These are phyloP conservation scores for Hyalella azteca DNA, from an alignment of 2,888 invertebrate genomes.

Conservation along the genomic window DNA sequence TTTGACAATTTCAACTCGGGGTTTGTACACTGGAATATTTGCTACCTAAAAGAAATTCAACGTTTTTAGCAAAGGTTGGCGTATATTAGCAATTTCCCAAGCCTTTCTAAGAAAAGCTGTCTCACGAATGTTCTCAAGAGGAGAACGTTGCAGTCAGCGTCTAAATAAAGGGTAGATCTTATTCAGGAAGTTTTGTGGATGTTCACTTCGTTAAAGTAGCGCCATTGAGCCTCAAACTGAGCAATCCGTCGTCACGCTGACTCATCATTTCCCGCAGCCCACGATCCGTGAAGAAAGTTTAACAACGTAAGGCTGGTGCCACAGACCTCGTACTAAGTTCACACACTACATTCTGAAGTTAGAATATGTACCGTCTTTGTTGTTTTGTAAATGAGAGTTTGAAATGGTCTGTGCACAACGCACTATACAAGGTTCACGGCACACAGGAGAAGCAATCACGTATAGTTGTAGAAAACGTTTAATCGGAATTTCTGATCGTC, in stretches of 20 bases:
- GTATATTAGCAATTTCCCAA: not conserved
- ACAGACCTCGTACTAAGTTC: not conserved
- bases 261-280: not conserved
- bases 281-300: not conserved
- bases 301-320: not conserved
- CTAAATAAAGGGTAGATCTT: not conserved
- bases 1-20: too few relatives aligned
- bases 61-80: not conserved
- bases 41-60: not conserved
- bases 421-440: too few relatives aligned
- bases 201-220: conserved; percentile 14
- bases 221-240: not conserved
- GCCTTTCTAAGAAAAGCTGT: not conserved
- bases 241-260: not conserved
- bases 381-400: too few relatives aligned
- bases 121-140: too few relatives aligned
- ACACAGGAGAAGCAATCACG: too few relatives aligned
- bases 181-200: not conserved
- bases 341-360: too few relatives aligned
- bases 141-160: not conserved
- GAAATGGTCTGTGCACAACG: too few relatives aligned
- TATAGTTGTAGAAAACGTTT: too few relatives aligned
- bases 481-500: too few relatives aligned
- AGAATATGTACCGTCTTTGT: too few relatives aligned
- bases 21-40: not conserved